Evolutionary conservation across 2,113 vertebrate species (phyloP), one percentile per base, ranked within the genome.

Genomic region (Rhabdomys dilectus): DNA sequence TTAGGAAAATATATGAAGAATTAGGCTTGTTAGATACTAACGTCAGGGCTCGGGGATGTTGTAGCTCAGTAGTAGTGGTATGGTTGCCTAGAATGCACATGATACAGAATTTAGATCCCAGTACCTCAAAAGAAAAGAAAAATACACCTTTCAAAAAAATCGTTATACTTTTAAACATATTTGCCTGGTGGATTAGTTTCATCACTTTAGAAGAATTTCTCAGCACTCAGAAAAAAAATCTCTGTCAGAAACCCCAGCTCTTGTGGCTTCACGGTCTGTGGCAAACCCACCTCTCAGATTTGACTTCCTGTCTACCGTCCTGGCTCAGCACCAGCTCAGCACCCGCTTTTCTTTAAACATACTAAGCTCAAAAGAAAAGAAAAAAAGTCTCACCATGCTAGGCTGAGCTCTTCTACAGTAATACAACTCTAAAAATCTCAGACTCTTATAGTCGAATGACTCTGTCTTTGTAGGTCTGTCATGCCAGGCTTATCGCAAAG

Each of bases 1-100:
- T 92, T 42, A 73, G 29, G n/a, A 85, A 95, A 96, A 34, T 34
- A 29, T 75, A 51, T 84, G 42, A 90, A 91, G 70, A 3, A 17
- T 88, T 81, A 36, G n/a, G 29, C 75, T 29, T n/a, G 42, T 70
- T 84, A 80, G 1, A 45, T 51, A 48, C 42, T 70, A 64, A 2
- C 58, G 93, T 95, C 78, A 78, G 8, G n/a, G 53, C 5, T 1
- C 15, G 22, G 73, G 13, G 51, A 39, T 73, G 19, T 22, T 45
- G 24, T 39, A 39, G 4, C 26, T 60, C n/a, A 42, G 26, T 36
- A 73, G n/a, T 45, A 45, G 53, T 45, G 36, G 70, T 39, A 1
- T 34, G 5, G 36, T 75, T 75, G 24, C 9, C 39, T 76, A 29
- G 72, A 21, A 45, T 36, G n/a, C 17, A 34, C 3, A 31, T 17